These are phyloP conservation scores for Dexiosoma caninum DNA, from an alignment of 2,888 invertebrate species.

Conservation along the genomic window DNA sequence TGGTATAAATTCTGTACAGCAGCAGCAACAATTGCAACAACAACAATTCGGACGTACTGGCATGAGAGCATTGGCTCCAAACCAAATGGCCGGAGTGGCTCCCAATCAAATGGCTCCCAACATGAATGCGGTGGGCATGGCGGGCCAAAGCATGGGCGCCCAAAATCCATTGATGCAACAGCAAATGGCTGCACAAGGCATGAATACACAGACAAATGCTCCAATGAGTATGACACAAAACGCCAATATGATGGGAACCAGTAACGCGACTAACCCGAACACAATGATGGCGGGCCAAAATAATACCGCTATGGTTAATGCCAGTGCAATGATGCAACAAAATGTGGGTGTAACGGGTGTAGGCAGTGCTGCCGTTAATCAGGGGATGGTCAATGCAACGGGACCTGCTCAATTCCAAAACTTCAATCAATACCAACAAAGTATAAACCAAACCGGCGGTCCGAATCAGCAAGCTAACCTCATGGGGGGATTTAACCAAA, in stretches of 20 bases:
- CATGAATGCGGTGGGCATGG: conserved; percentile 78
- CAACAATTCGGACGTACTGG: conserved; percentile 74
- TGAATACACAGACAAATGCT: conserved; percentile 64
- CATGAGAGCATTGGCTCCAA: conserved; percentile 76
- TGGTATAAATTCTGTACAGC: conserved; percentile 69
- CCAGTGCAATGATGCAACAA: conserved; percentile 75
- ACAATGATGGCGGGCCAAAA: conserved; percentile 68
- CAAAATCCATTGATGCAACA: conserved; percentile 74
- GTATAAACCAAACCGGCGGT: conserved; percentile 72
- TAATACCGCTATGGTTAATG: conserved; percentile 68
- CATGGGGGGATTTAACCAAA: conserved; percentile 77
- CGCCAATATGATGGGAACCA: conserved; percentile 72
- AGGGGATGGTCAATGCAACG: conserved; percentile 76
- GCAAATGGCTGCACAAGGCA: conserved; percentile 58
- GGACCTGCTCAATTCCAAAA: conserved; percentile 81
- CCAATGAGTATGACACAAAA: conserved; percentile 71
- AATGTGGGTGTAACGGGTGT: conserved; percentile 59
- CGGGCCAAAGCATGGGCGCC: conserved; percentile 71
- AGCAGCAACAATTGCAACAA: conserved; percentile 75
- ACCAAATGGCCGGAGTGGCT: conserved; percentile 75
- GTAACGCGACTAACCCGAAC: conserved; percentile 59
- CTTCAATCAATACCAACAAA: conserved; percentile 79
- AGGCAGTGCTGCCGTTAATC: conserved; percentile 56
- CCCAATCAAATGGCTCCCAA: conserved; percentile 76
- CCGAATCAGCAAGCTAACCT: conserved; percentile 74